These are phyloP conservation scores for Rhagoletis pomonella DNA, from an alignment of 1,140 invertebrate species.

Conservation along the genomic window DNA sequence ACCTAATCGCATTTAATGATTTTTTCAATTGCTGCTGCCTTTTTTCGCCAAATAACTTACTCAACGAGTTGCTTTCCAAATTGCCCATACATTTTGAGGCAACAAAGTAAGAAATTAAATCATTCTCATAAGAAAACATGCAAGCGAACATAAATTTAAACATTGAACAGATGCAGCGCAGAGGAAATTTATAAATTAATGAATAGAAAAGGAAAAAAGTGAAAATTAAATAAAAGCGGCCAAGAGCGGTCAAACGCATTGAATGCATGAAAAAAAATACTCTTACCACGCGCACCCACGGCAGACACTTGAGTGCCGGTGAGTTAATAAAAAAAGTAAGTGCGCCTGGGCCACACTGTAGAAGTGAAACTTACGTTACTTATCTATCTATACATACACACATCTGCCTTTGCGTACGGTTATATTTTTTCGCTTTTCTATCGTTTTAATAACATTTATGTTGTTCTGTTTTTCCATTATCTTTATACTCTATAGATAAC, in stretches of 20 bases:
- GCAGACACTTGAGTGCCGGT: not conserved
- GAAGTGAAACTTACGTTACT: too few relatives aligned
- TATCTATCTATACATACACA: too few relatives aligned
- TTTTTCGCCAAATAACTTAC: not conserved
- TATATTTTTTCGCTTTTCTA: too few relatives aligned
- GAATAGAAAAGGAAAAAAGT: not conserved
- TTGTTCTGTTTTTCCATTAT: too few relatives aligned
- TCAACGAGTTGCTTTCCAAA: not conserved
- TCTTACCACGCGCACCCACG: not conserved
- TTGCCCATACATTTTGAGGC: not conserved
- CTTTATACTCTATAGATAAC: too few relatives aligned
- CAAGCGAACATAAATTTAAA: not conserved
- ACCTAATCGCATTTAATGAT: not conserved
- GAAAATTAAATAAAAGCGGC: slow-evolving; percentile 14
- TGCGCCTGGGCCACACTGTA: too few relatives aligned
- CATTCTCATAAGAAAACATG: not conserved
- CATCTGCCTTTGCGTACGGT: too few relatives aligned
- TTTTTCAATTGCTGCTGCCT: not conserved
- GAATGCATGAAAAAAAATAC: not conserved
- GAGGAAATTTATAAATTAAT: slow-evolving; percentile 30
- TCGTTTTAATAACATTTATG: too few relatives aligned
- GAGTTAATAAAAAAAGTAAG: slow-evolving; percentile 2
- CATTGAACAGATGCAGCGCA: slow-evolving; percentile 9
- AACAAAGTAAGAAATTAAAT: not conserved
- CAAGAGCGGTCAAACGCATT: not conserved